These are phyloP conservation scores for Poecilia wingei DNA, from an alignment of 2,797 vertebrate species.

Conservation along the genomic window DNA sequence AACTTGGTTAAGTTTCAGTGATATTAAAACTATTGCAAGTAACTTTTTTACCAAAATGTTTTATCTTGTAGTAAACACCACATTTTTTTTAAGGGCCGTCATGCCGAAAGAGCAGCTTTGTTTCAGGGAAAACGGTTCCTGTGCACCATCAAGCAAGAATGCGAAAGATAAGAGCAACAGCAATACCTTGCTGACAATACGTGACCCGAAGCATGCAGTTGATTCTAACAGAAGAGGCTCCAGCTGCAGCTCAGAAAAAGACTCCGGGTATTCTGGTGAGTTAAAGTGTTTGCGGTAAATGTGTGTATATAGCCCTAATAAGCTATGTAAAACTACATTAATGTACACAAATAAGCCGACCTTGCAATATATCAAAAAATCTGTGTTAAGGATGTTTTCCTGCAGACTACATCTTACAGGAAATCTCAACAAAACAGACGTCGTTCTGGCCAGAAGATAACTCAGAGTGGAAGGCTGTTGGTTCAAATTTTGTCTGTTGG, in stretches of 20 bases:
- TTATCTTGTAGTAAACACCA: background rate
- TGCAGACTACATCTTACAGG: too few species aligned
- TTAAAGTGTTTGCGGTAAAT: background rate
- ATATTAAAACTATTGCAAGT: too few species aligned
- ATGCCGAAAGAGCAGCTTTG: conserved; percentile 72
- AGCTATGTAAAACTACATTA: too few species aligned
- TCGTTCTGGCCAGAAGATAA: background rate
- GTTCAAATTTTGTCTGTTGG: background rate
- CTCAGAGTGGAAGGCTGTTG: background rate
- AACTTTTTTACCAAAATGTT: background rate
- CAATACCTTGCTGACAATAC: conserved; percentile 53
- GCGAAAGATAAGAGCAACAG: conserved; percentile 77
- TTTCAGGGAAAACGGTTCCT: conserved; percentile 30
- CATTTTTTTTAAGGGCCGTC: conserved; percentile 41
- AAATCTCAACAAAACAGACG: background rate
- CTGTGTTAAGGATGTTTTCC: background rate
- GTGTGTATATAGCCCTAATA: background rate
- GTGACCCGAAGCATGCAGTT: conserved; percentile 32
- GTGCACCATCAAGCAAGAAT: conserved; percentile 64
- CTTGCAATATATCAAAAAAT: background rate
- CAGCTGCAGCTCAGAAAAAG: conserved; percentile 79
- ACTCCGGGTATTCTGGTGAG: conserved; percentile 83
- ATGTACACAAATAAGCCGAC: too few species aligned
- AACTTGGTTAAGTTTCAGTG: too few species aligned
- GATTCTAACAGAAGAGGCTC: conserved; percentile 51